A percentile compares a stretch with the other conserved stretches of the same genome.
phyloP scores from a whole-genome alignment of 2,113 vertebrate genomes.

The Protomyctophum bolini region DNA sequence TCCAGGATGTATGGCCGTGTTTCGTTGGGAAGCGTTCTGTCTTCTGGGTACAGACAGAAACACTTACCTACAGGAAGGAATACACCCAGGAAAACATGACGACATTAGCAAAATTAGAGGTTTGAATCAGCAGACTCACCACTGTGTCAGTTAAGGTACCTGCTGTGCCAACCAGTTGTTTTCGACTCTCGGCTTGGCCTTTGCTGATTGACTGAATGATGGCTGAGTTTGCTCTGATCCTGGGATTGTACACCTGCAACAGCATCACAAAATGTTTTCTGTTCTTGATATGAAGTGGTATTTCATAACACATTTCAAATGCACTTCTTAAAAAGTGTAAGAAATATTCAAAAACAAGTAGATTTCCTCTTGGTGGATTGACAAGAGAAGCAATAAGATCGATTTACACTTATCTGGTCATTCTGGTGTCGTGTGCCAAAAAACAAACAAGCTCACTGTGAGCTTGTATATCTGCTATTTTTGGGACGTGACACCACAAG shows the following conservation, averaged over 20 bases:
- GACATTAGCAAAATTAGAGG: background rate
- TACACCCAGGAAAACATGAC: background rate
- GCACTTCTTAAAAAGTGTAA: background rate
- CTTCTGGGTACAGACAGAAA: slow-evolving; percentile 88
- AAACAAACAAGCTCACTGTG: too few species aligned
- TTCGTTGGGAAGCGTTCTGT: slow-evolving; percentile 72
- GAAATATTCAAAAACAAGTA: too few species aligned
- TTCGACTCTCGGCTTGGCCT: slow-evolving; percentile 82
- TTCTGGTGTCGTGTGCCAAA: too few species aligned
- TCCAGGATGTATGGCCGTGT: slow-evolving; percentile 79
- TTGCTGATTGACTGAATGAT: slow-evolving; percentile 85
- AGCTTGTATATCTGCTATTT: too few species aligned
- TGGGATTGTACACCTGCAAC: slow-evolving; percentile 89
- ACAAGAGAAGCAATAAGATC: too few species aligned
- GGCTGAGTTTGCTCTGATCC: slow-evolving; percentile 86
- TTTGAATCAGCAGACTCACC: background rate
- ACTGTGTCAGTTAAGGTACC: slow-evolving; percentile 62
- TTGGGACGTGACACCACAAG: too few species aligned
- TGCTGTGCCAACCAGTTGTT: slow-evolving; percentile 81
- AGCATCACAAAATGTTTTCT: background rate
- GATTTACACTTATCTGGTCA: too few species aligned
- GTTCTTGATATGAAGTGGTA: background rate
- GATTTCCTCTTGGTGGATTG: too few species aligned
- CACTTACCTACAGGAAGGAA: slow-evolving; percentile 81
- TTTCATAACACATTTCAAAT: background rate